phyloP scores from a whole-genome alignment of 2,888 invertebrate species.

The Cheilosia scutellata region DNA sequence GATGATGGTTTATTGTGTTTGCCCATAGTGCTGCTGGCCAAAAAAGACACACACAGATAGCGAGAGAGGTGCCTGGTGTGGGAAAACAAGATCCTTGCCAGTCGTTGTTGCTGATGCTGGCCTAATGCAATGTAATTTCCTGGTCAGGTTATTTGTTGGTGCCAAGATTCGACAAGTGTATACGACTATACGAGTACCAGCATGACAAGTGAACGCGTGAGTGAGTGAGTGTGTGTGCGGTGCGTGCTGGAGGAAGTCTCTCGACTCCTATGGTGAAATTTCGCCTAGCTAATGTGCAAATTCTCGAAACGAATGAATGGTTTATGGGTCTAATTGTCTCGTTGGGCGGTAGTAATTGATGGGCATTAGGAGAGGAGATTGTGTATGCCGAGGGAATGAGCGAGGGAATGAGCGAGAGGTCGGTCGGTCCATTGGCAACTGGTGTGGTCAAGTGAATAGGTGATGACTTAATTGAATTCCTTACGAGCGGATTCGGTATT shows the following conservation, averaged over 20 bases:
- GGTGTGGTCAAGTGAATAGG: slow-evolving; percentile 67
- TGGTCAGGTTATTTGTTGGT: slow-evolving; percentile 73
- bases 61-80: slow-evolving; percentile 48
- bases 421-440: slow-evolving; percentile 3
- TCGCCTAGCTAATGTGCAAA: slow-evolving; percentile 72
- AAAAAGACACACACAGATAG: neutral
- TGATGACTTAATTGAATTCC: slow-evolving; percentile 76
- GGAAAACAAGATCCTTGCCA: slow-evolving; percentile 72
- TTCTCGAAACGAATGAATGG: slow-evolving; percentile 72
- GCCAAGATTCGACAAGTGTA: slow-evolving; percentile 74
- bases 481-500: slow-evolving; percentile 37
- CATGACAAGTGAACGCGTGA: slow-evolving; percentile 72
- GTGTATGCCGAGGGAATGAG: slow-evolving; percentile 7
- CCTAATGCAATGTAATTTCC: slow-evolving; percentile 71
- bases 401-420: neutral
- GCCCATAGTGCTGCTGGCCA: slow-evolving; percentile 20
- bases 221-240: slow-evolving; percentile 20
- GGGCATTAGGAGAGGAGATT: slow-evolving; percentile 71
- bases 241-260: slow-evolving; percentile 65
- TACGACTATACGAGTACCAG: slow-evolving; percentile 29
- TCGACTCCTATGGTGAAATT: slow-evolving; percentile 71
- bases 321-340: slow-evolving; percentile 75
- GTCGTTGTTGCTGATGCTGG: slow-evolving; percentile 36
- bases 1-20: slow-evolving; percentile 76
- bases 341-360: slow-evolving; percentile 76